These are phyloP conservation scores for Tetrapedia diversipes DNA, from an alignment of 2,888 invertebrate genomes.

Conservation along the genomic window DNA sequence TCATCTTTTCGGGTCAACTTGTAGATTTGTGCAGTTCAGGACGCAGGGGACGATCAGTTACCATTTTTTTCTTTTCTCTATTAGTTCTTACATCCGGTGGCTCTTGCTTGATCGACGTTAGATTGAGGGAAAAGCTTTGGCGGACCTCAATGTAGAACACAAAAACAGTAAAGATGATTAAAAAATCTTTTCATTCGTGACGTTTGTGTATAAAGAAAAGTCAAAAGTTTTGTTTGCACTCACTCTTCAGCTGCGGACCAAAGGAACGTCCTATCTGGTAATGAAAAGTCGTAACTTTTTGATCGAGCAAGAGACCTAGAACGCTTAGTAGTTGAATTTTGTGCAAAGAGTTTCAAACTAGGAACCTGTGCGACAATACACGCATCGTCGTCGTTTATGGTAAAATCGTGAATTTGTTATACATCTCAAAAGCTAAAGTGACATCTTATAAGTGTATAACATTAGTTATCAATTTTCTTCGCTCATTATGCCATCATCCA, in stretches of 20 bases:
- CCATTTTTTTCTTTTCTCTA: not conserved
- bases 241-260: constrained; percentile 28
- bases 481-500: not conserved
- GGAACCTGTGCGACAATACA: constrained; percentile 29
- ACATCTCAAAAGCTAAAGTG: constrained; percentile 24
- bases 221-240: not conserved
- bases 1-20: constrained; percentile 6
- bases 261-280: not conserved
- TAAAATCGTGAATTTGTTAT: constrained; percentile 11
- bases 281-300: not conserved
- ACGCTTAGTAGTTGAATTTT: constrained; percentile 31
- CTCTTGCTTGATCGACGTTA: not conserved
- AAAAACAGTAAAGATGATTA: constrained; percentile 6
- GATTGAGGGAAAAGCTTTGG: constrained; percentile 5
- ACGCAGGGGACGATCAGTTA: not conserved
- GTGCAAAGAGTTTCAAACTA: constrained; percentile 43
- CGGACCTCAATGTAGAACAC: not conserved
- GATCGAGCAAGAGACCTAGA: not conserved
- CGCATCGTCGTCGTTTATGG: constrained; percentile 23
- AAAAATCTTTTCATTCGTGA: not conserved
- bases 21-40: constrained; percentile 21
- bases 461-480: not conserved
- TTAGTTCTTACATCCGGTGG: not conserved
- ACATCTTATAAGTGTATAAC: not conserved
- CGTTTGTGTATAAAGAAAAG: constrained; percentile 32